Conservation (phyloP, 2,888 invertebrate species). For the Drosophila barbarae region DNA sequence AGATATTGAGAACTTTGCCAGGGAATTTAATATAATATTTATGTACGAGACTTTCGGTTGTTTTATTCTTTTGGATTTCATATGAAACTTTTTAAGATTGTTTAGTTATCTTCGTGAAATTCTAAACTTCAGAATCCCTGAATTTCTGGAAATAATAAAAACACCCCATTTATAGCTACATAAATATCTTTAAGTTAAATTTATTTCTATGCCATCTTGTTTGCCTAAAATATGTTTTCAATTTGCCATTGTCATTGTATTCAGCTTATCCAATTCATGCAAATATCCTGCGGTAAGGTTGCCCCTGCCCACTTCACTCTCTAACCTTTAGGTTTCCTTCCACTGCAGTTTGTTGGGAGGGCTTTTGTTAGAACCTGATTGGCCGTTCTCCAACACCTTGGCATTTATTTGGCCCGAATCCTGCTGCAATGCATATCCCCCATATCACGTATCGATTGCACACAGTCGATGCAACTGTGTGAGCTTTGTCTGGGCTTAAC, state of each 20-base stretch:
- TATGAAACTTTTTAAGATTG: neutral
- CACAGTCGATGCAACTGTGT: constrained; percentile 3
- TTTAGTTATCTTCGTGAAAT: neutral
- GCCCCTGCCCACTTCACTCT: neutral
- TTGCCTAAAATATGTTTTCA: constrained; percentile 8
- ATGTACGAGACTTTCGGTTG: neutral
- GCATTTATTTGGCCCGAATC: constrained; percentile 5
- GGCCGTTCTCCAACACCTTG: constrained; percentile 35
- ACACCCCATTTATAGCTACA: neutral
- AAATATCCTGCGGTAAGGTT: constrained; percentile 8
- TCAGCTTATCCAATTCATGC: constrained; percentile 20
- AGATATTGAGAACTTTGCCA: neutral
- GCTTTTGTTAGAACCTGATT: constrained; percentile 16
- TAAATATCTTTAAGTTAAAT: neutral
- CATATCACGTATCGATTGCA: constrained; percentile 29
- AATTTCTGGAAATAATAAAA: neutral
- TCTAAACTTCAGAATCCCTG: neutral
- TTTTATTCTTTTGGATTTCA: too few species aligned
- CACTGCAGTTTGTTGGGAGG: constrained; percentile 3
- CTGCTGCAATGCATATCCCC: neutral
- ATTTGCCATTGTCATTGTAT: constrained; percentile 1
- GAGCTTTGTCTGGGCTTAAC: constrained; percentile 26
- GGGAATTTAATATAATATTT: neutral
- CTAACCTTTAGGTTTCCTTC: neutral
- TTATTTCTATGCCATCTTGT: neutral